A percentile compares a stretch with the other conserved stretches of the same genome.
These are phyloP conservation scores for Hypotaenidia philippensis DNA, from an alignment of 2,797 vertebrate genomes.

Conservation along the genomic window DNA sequence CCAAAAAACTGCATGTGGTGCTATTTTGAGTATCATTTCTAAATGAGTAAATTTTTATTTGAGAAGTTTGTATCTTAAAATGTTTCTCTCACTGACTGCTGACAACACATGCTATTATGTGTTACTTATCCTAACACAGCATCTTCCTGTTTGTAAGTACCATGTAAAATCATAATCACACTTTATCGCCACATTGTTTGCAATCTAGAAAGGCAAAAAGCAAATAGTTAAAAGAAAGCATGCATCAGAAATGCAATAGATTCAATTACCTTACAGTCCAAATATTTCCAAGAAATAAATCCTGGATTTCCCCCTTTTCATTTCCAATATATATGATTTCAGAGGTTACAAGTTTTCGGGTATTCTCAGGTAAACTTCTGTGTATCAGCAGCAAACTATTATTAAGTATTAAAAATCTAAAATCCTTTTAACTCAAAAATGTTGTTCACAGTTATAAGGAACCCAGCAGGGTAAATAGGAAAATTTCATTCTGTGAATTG, in stretches of 20 bases:
- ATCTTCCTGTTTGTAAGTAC: not conserved
- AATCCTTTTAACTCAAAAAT: not conserved
- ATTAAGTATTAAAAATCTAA: not conserved
- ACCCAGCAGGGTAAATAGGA: not conserved
- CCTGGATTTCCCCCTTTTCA: not conserved
- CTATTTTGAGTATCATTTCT: not conserved
- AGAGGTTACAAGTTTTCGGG: not conserved
- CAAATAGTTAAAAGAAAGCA: not conserved
- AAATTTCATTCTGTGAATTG: not conserved
- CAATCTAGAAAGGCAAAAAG: not conserved
- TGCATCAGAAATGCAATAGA: not conserved
- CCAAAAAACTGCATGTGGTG: not conserved
- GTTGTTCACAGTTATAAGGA: not conserved
- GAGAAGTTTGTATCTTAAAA: not conserved
- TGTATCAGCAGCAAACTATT: not conserved
- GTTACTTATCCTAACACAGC: not conserved
- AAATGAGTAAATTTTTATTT: not conserved
- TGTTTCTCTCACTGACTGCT: not conserved
- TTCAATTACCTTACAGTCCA: not conserved
- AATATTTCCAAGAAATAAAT: not conserved
- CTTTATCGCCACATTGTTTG: not conserved
- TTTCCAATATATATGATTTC: not conserved
- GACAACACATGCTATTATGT: not conserved
- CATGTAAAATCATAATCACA: not conserved
- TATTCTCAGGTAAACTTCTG: not conserved